Conservation (phyloP, 2,888 invertebrate genomes). For the Petrophora chlorosata region DNA sequence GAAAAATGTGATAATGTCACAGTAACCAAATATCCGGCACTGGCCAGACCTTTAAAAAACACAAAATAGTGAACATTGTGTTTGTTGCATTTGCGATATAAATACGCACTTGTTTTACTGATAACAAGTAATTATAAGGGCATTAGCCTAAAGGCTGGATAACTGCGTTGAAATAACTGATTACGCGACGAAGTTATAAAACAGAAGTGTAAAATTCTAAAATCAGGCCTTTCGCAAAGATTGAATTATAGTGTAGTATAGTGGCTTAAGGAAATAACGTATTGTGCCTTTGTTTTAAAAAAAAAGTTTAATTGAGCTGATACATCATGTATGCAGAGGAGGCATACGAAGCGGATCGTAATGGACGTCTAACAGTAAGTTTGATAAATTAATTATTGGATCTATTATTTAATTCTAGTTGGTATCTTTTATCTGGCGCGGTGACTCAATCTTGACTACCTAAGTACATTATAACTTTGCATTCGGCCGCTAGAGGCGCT, state of each 20-base stretch:
- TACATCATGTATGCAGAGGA: slow-evolving; percentile 64
- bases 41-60: slow-evolving; percentile 6
- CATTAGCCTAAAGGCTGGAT: slow-evolving; percentile 33
- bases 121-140: slow-evolving; percentile 35
- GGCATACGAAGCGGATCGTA: slow-evolving; percentile 61
- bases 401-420: neutral
- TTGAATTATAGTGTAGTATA: too few species aligned
- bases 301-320: neutral
- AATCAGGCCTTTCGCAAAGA: too few species aligned
- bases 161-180: slow-evolving; percentile 13
- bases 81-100: slow-evolving; percentile 17
- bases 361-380: slow-evolving; percentile 61
- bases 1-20: slow-evolving; percentile 20
- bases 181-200: slow-evolving; percentile 4
- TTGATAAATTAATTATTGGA: neutral
- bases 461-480: too few species aligned
- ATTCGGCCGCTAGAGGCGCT: too few species aligned
- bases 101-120: slow-evolving; percentile 12
- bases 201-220: too few species aligned
- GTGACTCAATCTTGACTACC: too few species aligned
- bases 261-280: neutral
- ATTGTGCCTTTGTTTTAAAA: neutral
- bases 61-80: slow-evolving; percentile 6
- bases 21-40: slow-evolving; percentile 15
- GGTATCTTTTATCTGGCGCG: too few species aligned